These are phyloP conservation scores for Dryoscopus gambensis DNA, from an alignment of 2,113 vertebrate genomes.

Conservation along the genomic window DNA sequence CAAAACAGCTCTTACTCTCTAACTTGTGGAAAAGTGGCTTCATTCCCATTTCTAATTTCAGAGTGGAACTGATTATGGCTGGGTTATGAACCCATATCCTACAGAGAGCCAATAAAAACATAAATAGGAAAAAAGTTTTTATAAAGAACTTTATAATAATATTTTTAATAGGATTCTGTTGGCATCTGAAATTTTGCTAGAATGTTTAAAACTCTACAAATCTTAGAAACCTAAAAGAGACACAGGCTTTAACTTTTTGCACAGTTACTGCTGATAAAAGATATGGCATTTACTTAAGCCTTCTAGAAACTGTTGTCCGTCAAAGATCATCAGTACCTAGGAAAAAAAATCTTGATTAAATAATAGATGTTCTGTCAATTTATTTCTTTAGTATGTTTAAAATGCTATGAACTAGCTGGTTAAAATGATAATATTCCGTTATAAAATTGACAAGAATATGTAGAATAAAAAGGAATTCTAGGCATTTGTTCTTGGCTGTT, in stretches of 20 bases:
- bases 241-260: background rate
- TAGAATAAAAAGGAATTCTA: background rate
- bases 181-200: constrained; percentile 15
- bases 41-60: constrained; percentile 63
- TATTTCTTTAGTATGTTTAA: background rate
- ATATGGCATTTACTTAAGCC: background rate
- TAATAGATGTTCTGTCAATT: background rate
- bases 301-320: background rate
- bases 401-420: background rate
- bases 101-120: constrained; percentile 42
- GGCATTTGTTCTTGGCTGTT: background rate
- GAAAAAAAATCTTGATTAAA: background rate
- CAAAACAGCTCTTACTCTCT: background rate
- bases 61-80: constrained; percentile 56
- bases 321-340: background rate
- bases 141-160: constrained; percentile 36
- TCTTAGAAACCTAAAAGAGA: constrained; percentile 6
- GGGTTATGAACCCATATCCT: constrained; percentile 41
- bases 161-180: constrained; percentile 31
- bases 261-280: background rate
- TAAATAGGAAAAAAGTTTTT: constrained; percentile 49
- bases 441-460: background rate
- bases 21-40: constrained; percentile 56
- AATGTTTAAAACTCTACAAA: constrained; percentile 50
- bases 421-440: background rate